Percentiles rank a stretch among this genome's conserved stretches.
Conservation (phyloP, 2,113 vertebrate species). For the Anguilla rostrata region DNA sequence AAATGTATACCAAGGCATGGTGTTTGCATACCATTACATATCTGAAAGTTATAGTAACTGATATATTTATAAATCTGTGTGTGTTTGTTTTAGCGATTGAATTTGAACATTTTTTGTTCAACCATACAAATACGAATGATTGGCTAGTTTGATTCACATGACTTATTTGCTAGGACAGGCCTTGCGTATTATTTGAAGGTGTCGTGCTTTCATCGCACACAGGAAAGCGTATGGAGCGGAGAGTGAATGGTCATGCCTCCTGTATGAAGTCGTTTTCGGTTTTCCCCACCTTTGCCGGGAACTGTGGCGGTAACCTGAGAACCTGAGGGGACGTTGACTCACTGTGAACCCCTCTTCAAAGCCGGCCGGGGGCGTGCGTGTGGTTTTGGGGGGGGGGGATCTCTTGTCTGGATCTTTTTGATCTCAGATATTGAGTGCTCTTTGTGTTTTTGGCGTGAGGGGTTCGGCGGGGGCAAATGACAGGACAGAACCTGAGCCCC, state of each 20-base stretch:
- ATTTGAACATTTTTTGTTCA: not conserved
- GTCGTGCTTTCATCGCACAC: not conserved
- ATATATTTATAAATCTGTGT: not conserved
- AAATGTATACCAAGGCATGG: not conserved
- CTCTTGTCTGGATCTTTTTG: constrained; percentile 27
- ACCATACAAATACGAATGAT: not conserved
- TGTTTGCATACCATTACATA: not conserved
- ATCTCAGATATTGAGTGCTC: constrained; percentile 36
- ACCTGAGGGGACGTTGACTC: not conserved
- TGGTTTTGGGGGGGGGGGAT: constrained; percentile 39
- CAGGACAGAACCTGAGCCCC: constrained; percentile 33
- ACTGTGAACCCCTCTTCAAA: not conserved
- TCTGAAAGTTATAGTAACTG: not conserved
- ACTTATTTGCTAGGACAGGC: not conserved
- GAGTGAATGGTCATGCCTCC: not conserved
- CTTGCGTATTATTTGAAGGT: not conserved
- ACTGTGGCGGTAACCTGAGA: not conserved
- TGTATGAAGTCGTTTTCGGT: not conserved
- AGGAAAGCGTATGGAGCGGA: not conserved
- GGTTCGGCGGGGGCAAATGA: constrained; percentile 43
- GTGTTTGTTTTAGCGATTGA: not conserved
- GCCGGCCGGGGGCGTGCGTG: constrained; percentile 3
- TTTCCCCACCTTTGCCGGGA: not conserved
- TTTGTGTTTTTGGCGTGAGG: constrained; percentile 49
- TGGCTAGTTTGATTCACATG: not conserved